Evolutionary conservation across 2,888 invertebrate species (phyloP).

Genomic region (Bruchidius siliquastri): DNA sequence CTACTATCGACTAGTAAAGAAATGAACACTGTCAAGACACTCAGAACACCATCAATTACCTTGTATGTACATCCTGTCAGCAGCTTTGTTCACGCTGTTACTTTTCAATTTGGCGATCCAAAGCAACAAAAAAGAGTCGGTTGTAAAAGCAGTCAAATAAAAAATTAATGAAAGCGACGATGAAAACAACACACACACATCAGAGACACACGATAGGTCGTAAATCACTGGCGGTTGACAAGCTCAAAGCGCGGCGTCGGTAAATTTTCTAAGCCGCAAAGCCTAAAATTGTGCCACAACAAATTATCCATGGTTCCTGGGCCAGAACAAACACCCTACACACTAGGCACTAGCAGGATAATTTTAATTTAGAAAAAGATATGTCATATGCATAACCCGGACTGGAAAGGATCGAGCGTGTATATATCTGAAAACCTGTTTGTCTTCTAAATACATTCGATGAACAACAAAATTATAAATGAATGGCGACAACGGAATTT

Average conservation of each 20-base stretch:
- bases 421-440: too few species aligned
- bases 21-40: too few species aligned
- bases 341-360: background rate
- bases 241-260: background rate
- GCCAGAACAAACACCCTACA: constrained; percentile 25
- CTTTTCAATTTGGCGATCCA: background rate
- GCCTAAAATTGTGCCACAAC: constrained; percentile 36
- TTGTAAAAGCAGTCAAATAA: background rate
- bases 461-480: too few species aligned
- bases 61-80: background rate
- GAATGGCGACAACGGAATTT: too few species aligned
- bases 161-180: background rate
- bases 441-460: too few species aligned
- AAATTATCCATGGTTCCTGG: constrained; percentile 39
- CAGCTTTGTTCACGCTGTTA: background rate
- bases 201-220: background rate
- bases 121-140: background rate
- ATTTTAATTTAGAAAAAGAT: background rate
- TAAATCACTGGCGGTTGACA: background rate
- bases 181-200: background rate
- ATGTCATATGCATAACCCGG: background rate
- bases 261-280: constrained; percentile 37
- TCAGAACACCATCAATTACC: background rate
- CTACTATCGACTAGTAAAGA: too few species aligned
- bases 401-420: too few species aligned